Evolutionary conservation across 2,113 vertebrate genomes (phyloP).

Genomic region (Syngnathus floridae): DNA sequence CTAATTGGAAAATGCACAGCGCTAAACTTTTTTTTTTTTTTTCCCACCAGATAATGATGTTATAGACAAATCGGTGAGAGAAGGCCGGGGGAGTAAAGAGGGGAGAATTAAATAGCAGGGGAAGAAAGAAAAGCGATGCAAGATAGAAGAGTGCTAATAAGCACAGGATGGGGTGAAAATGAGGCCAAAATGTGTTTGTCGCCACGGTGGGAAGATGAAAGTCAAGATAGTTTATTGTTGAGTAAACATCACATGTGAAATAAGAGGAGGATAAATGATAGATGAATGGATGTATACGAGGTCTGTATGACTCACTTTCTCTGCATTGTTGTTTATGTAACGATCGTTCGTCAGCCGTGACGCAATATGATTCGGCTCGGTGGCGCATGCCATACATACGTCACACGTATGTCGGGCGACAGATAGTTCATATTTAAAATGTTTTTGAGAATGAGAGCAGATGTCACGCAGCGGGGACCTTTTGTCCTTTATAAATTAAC

Average conservation of each 20-base stretch:
- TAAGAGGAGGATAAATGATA: slow-evolving; percentile 11
- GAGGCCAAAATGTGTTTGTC: slow-evolving; percentile 41
- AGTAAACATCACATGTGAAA: slow-evolving; percentile 16
- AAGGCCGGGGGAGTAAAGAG: slow-evolving; percentile 5
- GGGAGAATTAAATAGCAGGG: slow-evolving; percentile 4
- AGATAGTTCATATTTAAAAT: neutral
- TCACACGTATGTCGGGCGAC: neutral
- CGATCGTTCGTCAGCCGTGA: slow-evolving; percentile 3
- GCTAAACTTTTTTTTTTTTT: neutral
- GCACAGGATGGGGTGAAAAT: slow-evolving; percentile 35
- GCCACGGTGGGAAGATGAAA: slow-evolving; percentile 45
- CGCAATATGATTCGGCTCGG: slow-evolving; percentile 5
- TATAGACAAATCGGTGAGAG: slow-evolving; percentile 8
- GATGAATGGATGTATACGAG: slow-evolving; percentile 5
- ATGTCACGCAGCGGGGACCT: slow-evolving; percentile 22
- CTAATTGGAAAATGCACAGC: neutral
- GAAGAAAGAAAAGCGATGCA: slow-evolving; percentile 9
- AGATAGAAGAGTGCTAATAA: slow-evolving; percentile 31
- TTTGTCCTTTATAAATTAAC: slow-evolving; percentile 38
- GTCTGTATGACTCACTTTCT: slow-evolving; percentile 6
- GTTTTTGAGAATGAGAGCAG: slow-evolving; percentile 1
- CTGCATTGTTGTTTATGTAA: slow-evolving; percentile 2
- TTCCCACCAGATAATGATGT: neutral
- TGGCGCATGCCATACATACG: neutral
- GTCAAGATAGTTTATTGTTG: slow-evolving; percentile 16